A percentile compares a stretch with the other conserved stretches of the same genome.
Conservation (phyloP, 2,797 vertebrate species). For the Spheniscus humboldti region DNA sequence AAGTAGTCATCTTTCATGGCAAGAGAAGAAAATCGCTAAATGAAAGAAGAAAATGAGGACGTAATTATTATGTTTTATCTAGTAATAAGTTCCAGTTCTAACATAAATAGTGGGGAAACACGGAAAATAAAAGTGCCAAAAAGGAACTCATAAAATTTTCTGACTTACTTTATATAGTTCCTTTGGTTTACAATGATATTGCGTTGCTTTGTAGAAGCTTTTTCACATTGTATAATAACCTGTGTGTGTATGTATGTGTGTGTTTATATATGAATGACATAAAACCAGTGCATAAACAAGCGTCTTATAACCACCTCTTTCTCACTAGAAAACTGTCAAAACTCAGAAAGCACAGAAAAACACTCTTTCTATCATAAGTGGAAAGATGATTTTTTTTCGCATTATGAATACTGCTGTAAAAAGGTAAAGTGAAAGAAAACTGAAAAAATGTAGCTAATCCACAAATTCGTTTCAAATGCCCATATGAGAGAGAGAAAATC, state of each 20-base stretch:
- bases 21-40: background rate
- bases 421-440: background rate
- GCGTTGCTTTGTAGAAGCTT: background rate
- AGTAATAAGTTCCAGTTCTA: background rate
- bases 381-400: background rate
- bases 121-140: background rate
- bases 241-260: rapidly evolving
- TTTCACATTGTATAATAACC: background rate
- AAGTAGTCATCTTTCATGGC: background rate
- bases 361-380: background rate
- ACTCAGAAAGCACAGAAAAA: background rate
- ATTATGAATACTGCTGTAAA: background rate
- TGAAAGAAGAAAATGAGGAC: background rate
- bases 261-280: background rate
- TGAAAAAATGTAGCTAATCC: background rate
- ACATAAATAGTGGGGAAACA: background rate
- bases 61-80: background rate
- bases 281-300: background rate
- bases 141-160: background rate
- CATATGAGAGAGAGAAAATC: background rate
- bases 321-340: background rate
- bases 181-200: background rate
- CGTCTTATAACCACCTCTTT: background rate
- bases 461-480: background rate
- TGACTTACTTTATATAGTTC: background rate